These are phyloP conservation scores for Eleginops maclovinus DNA, from an alignment of 2,113 vertebrate genomes.

Conservation along the genomic window DNA sequence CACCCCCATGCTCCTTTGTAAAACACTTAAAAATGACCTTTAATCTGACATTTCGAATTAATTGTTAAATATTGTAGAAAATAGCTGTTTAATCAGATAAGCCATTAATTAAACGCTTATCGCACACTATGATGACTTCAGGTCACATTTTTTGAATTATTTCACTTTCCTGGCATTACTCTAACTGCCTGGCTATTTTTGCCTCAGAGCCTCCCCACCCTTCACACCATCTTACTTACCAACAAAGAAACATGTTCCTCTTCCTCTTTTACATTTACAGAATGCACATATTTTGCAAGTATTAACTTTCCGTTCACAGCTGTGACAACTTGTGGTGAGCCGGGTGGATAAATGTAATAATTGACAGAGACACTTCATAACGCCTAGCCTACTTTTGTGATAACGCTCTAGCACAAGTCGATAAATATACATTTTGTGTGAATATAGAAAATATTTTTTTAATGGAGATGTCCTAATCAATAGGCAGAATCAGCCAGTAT, in stretches of 20 bases:
- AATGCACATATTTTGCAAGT: conserved; percentile 78
- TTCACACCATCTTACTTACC: neutral
- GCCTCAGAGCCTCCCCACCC: neutral
- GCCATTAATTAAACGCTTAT: neutral
- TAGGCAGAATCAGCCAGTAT: neutral
- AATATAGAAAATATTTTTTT: neutral
- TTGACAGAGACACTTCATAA: neutral
- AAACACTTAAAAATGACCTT: neutral
- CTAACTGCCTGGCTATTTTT: conserved; percentile 56
- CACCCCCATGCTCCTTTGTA: neutral
- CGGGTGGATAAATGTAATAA: neutral
- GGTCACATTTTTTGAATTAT: neutral
- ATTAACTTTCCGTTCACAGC: conserved; percentile 79
- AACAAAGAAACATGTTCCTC: conserved; percentile 55
- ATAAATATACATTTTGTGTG: neutral
- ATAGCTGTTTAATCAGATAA: neutral
- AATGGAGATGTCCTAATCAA: neutral
- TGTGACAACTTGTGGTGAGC: conserved; percentile 34
- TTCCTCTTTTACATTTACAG: conserved; percentile 81
- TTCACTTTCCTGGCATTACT: conserved; percentile 42
- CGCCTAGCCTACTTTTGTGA: neutral
- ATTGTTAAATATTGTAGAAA: neutral
- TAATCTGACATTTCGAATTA: neutral
- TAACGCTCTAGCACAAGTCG: conserved; percentile 5
- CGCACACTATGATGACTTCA: neutral